Evolutionary conservation across 2,113 vertebrate genomes (phyloP), one percentile per base, ranked within the genome.

Genomic region (Galeopterus variegatus): DNA sequence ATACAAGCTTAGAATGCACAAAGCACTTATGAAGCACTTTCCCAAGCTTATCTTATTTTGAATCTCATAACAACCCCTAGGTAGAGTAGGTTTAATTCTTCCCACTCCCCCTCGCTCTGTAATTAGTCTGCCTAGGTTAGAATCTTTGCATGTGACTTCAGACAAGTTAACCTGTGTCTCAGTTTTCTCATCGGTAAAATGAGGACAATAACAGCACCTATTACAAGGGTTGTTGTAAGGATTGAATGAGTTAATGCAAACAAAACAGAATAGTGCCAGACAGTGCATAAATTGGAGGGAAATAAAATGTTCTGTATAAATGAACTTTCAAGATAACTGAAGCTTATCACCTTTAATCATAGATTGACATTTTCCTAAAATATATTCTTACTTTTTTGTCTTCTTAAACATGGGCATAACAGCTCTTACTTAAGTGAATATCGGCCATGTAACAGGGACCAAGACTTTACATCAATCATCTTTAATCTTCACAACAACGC

Each of bases 111-210:
- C 56, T 89, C 26, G 17, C 18, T 95, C 52, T 89, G n/a, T 28
- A 88, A 87, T 33, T 87, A 93, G 33, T 33, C 31, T 45, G 76
- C 60, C 77, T 56, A 24, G 50, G 28, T 84, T 76, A 75, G 90
- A 85, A 91, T 52, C 70, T 90, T 69, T 72, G 13, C 1, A 5
- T 48, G 41, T 79, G 41, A 80, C 45, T 92, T 89, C 48, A 80
- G 72, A 23, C 21, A 62, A 92, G 45, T 86, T 88, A 73, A 83
- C 12, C 41, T 75, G 41, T 54, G n/a, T 77, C 50, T 80, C 52
- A 69, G 28, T 54, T 70, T 96, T 79, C 76, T 88, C 60, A 60
- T 54, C 41, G 60, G 54, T 85, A 65, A 90, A 97, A 90, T 54
- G 41, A 64, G 33, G 23, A 81, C 82, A 86, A 21, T 26, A 75